Conservation (phyloP, 2,888 invertebrate genomes). For the Rhopalosiphum nymphaeae region DNA sequence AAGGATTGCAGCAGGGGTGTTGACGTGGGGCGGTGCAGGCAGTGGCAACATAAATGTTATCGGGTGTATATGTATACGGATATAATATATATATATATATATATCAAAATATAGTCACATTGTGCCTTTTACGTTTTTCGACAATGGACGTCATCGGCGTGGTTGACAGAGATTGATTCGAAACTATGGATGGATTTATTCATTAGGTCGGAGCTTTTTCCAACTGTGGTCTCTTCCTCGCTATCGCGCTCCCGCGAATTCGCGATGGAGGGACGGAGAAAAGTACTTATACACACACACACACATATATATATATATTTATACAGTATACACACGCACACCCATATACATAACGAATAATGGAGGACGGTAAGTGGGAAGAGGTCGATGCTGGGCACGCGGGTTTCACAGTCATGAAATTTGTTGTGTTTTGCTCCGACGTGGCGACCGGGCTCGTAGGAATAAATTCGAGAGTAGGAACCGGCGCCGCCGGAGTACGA, state of each 20-base stretch:
- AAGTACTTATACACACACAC: neutral
- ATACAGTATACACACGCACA: neutral
- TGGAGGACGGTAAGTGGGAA: neutral
- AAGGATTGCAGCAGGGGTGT: neutral
- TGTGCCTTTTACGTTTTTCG: slow-evolving; percentile 55
- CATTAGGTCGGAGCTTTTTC: slow-evolving; percentile 58
- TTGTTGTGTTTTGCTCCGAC: slow-evolving; percentile 49
- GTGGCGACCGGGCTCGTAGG: neutral
- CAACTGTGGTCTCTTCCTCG: neutral
- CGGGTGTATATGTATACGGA: neutral
- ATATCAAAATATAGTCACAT: slow-evolving; percentile 52
- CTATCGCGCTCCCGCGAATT: neutral
- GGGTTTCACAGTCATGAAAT: slow-evolving; percentile 35
- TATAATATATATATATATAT: slow-evolving; percentile 13
- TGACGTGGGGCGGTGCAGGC: neutral
- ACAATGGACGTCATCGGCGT: slow-evolving; percentile 62
- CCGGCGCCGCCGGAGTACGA: slow-evolving; percentile 16
- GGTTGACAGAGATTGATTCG: slow-evolving; percentile 65
- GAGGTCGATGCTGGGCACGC: neutral
- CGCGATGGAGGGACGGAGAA: neutral
- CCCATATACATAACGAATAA: neutral
- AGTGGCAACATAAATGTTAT: neutral
- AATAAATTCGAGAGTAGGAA: slow-evolving; percentile 52
- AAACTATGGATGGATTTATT: slow-evolving; percentile 64
- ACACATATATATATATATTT: neutral